Evolutionary conservation across 2,888 invertebrate genomes (phyloP).

Genomic region (Syrista parreyssii): DNA sequence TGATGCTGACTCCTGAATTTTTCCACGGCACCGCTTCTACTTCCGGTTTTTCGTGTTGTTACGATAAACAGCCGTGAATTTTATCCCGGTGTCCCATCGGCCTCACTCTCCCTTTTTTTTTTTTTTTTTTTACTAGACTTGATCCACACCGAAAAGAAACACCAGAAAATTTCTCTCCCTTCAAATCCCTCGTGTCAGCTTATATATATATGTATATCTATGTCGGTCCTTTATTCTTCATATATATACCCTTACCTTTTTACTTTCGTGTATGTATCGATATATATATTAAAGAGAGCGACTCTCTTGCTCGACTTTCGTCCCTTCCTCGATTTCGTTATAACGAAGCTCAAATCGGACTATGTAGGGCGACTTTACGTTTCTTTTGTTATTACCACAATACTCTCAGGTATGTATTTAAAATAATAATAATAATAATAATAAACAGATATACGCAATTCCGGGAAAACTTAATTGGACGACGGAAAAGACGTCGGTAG

Average conservation of each 20-base stretch:
- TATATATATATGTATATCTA: slow-evolving; percentile 2
- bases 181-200: neutral
- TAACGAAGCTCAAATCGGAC: neutral
- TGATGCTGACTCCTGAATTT: slow-evolving; percentile 7
- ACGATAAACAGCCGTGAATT: neutral
- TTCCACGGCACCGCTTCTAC: neutral
- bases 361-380: neutral
- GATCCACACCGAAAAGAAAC: neutral
- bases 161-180: neutral
- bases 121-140: slow-evolving; percentile 1
- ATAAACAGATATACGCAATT: neutral
- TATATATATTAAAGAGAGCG: too few relatives aligned
- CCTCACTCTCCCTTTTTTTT: neutral
- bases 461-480: neutral
- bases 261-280: neutral
- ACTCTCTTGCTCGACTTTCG: neutral
- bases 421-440: too few relatives aligned
- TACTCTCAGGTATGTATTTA: too few relatives aligned
- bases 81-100: slow-evolving; percentile 6
- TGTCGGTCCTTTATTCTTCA: neutral
- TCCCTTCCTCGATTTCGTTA: neutral
- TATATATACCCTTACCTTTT: neutral
- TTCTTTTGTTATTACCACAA: neutral
- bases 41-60: neutral
- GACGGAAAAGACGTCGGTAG: neutral